Percentiles rank a stretch among this genome's conserved stretches.
Conservation (phyloP, 2,888 invertebrate species). For the Auanema freiburgensis region DNA sequence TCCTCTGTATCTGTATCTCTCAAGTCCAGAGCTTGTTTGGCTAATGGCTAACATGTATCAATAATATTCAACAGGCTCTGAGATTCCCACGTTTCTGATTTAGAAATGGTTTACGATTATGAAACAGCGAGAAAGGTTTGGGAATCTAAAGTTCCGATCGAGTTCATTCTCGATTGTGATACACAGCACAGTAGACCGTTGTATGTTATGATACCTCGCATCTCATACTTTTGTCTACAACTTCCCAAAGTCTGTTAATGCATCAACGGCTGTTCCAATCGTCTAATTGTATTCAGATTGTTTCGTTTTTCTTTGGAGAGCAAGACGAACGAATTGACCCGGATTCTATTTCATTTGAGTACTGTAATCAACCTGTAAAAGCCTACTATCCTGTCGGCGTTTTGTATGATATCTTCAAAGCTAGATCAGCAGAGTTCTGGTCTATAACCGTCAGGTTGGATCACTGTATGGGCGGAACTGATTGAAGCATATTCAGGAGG, state of each 20-base stretch:
- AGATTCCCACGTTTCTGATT: too few species aligned
- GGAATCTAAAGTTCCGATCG: constrained; percentile 91
- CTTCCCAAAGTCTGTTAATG: constrained; percentile 41
- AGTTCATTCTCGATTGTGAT: constrained; percentile 84
- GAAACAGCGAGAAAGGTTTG: constrained; percentile 91
- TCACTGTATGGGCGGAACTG: too few species aligned
- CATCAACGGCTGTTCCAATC: too few species aligned
- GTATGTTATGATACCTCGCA: constrained; percentile 59
- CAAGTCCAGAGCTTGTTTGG: too few species aligned
- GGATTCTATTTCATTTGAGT: constrained; percentile 53
- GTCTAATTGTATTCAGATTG: too few species aligned
- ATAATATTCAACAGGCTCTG: too few species aligned
- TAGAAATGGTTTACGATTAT: constrained; percentile 71
- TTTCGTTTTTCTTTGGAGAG: constrained; percentile 24
- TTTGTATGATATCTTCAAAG: constrained; percentile 80
- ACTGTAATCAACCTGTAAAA: constrained; percentile 46
- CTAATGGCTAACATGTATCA: too few species aligned
- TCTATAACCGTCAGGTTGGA: constrained; percentile 79
- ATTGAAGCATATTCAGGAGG: constrained; percentile 8
- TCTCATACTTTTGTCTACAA: constrained; percentile 54
- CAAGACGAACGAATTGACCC: constrained; percentile 32
- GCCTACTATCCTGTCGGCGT: constrained; percentile 77
- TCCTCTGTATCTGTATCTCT: too few species aligned
- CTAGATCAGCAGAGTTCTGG: constrained; percentile 83
- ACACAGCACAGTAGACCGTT: constrained; percentile 29